Evolutionary conservation across 1,140 invertebrate genomes (phyloP), one percentile per base, ranked within the genome.

Genomic region (Dreissena polymorpha): DNA sequence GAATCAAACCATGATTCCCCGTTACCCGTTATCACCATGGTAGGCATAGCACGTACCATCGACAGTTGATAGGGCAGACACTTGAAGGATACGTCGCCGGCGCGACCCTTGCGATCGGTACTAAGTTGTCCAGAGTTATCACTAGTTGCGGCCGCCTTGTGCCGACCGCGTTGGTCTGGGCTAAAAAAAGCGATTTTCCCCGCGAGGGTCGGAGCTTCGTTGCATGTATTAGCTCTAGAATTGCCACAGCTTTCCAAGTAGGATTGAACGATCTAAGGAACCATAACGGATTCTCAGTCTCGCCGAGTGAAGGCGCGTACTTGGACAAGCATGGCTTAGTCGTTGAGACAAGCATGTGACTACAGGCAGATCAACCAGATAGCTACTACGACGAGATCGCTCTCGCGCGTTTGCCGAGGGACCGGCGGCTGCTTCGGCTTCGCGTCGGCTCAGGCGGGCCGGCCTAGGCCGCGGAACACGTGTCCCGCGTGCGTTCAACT

Each of bases 241-340:
- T 96, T 96, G 95, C 95, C 95, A 96, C 96, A 95, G 96, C 96
- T 97, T 96, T 97, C 96, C 96, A 96, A 95, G 95, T 96, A 96
- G 94, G 71, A 91, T 94, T 95, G n/a, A n/a, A n/a, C n/a, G n/a
- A n/a, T n/a, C n/a, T n/a, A n/a, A n/a, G n/a, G n/a, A n/a, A n/a
- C n/a, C 96, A 95, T 95, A 95, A 96, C 95, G 95, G 95, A 95
- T 96, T 95, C 94, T 95, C 95, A 94, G 95, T 95, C 95, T 96
- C 95, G 94, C 95, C 93, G n/a, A n/a, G n/a, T n/a, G n/a, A n/a
- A n/a, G n/a, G n/a, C n/a, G n/a, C n/a, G n/a, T n/a, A n/a, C 95
- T 96, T 93, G 95, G 94, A 91, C 90, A 94, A 94, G 94, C 93
- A 94, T 94, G 94, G 93, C 93, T 94, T 94, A 94, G 94, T 94